phyloP scores from a whole-genome alignment of 2,888 invertebrate genomes.

The Eristalinus aeneus region DNA sequence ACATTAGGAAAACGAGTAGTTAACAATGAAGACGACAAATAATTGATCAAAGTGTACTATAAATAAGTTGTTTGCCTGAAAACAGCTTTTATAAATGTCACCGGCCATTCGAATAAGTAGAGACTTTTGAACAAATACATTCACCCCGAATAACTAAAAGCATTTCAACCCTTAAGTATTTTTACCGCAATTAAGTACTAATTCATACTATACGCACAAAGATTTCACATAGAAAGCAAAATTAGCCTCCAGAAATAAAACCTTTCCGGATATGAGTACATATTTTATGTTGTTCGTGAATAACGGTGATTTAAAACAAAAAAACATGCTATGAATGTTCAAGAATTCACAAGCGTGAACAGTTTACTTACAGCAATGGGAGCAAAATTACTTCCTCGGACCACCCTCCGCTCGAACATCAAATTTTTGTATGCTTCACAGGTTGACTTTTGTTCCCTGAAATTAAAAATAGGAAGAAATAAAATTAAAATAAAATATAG shows the following conservation, averaged over 20 bases:
- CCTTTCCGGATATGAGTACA: neutral
- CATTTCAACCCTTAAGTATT: too few species aligned
- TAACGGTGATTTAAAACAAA: conserved; percentile 1
- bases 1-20: too few species aligned
- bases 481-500: neutral
- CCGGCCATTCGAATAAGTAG: too few species aligned
- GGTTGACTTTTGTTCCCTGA: conserved; percentile 76
- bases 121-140: too few species aligned
- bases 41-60: too few species aligned
- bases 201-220: neutral
- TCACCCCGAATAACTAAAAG: too few species aligned
- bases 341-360: neutral
- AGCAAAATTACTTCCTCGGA: conserved; percentile 91
- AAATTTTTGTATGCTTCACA: conserved; percentile 87
- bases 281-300: neutral
- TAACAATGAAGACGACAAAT: too few species aligned
- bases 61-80: too few species aligned
- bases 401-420: conserved; percentile 94
- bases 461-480: conserved; percentile 47
- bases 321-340: neutral
- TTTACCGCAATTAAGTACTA: neutral
- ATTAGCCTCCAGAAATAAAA: neutral
- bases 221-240: neutral
- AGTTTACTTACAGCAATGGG: conserved; percentile 78
- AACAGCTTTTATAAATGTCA: too few species aligned